Base-by-base conservation (phyloP, 2,113 vertebrate species). In the Diphyllodes magnificus region DNA sequence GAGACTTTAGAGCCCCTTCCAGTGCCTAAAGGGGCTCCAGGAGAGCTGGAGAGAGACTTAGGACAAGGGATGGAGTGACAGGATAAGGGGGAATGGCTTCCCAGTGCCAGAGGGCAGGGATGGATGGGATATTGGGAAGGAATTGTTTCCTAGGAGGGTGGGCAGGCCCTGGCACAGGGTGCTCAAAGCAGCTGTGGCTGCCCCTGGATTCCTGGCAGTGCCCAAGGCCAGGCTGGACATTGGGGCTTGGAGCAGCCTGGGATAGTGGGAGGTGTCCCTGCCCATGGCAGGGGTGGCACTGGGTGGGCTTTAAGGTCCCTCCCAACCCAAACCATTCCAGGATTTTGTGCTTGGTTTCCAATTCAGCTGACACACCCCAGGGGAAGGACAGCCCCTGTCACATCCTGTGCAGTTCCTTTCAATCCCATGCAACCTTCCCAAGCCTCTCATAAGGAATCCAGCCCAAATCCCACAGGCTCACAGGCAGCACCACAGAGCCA, bases 71-170 rank as follows among this genome's bases (percentile, higher is more conserved):
- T 39, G 45, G 8, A 73, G 45, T 19, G 69, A 39, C 28, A 53
- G 60, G 60, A 75, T 0, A 0, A 21, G 31, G 27, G 27, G 13
- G 33, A 88, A 88, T 51, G 44, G 44, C 51, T 50, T 28, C 22
- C 21, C 31, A 80, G 0, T 65, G 51, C 22, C 50, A 56, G 3
- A 65, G 51, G 37, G 44, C 25, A 81, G 59, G 22, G 31, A 0
- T 7, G 5, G 50, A 2, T 39, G 77, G 68, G 51, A 82, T 2
- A 0, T 1, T 8, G 60, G 60, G 37, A 2, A 11, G 86, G 33
- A 24, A 88, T 88, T 57, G 7, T 22, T 27, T 6, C 10, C 66
- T 81, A 37, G 1, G 1, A 65, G 37, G 50, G 31, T 50, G 50
- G 14, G 42, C 0, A 72, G 40, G 17, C 6, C 6, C 57, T 88